Base-by-base conservation (phyloP, 1,140 invertebrate genomes). In the Nasonia vitripennis region DNA sequence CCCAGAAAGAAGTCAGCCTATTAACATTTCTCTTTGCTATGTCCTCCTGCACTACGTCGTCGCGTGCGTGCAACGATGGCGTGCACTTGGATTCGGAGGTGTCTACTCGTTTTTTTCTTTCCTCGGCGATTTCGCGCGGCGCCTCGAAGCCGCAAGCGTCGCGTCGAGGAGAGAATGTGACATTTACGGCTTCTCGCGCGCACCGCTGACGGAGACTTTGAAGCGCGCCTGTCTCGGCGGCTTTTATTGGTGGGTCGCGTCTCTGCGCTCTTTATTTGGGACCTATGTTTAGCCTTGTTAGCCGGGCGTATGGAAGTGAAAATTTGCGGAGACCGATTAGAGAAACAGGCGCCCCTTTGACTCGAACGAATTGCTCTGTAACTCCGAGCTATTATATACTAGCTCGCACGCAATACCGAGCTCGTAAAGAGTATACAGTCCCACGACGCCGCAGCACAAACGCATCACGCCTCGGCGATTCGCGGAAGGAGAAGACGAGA, bases 381-480 rank as follows among this genome's bases (percentile, higher is more conserved):
- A 41, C 7, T 41, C 7, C 37, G 7, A 45, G 7, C 10, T 45
- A 45, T 45, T 45, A 45, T 45, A 45, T 7, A 27, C 27, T 27
- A 45, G 41, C 41, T 37, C 34, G 1, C 34, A 37, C 34, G 34
- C 10, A 51, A 10, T 51, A 51, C 14, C 51, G 14, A 0, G 14
- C 17, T 62, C 55, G 55, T 6, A 62, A 73, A 73, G 27, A 34
- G 23, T 31, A 0, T 41, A 27, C 34, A 37, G 34, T 37, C 34
- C 5, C 34, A 6, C 68, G 68, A 27, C 3, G 68, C n/a, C 7
- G 37, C 27, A 27, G 27, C 10, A 23, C 37, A 81, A 34, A 71
- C 14, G 67, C 55, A 62, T 62, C 81, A 83, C 81, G 71, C 81
- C 81, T 83, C 81, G 20, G 31, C 37, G 48, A 83, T 75, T 83